Conservation (phyloP, 2,113 vertebrate genomes). For the Rhinolophus sinicus region DNA sequence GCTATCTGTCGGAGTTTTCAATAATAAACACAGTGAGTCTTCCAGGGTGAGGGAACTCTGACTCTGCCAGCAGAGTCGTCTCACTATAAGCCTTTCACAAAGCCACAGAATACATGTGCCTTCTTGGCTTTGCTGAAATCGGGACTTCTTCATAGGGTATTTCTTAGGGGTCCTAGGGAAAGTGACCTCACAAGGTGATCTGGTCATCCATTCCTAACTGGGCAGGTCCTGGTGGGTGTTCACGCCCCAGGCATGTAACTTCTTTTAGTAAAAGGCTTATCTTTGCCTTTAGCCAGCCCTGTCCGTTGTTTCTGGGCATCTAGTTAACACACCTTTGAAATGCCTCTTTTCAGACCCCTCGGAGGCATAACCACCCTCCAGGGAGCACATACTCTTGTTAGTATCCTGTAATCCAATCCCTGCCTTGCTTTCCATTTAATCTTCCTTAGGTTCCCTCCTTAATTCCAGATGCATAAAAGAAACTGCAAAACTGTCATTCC, state of each 20-base stretch:
- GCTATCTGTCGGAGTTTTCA: slow-evolving; percentile 92
- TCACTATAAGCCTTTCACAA: not conserved
- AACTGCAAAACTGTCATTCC: not conserved
- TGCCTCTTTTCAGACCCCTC: no score
- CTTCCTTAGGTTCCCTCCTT: not conserved
- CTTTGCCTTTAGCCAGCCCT: not conserved
- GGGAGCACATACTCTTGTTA: no score
- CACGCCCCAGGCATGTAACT: not conserved
- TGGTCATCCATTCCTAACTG: not conserved
- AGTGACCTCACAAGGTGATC: not conserved
- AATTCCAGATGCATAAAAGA: no score
- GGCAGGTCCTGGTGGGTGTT: not conserved
- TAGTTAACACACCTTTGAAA: no score
- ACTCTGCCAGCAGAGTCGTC: not conserved
- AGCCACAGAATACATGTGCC: not conserved
- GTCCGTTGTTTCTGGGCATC: no score
- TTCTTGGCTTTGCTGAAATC: not conserved
- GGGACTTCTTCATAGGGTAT: not conserved
- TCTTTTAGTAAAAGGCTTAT: not conserved
- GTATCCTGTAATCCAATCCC: not conserved
- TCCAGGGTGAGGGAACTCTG: fast-evolving
- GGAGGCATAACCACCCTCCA: no score
- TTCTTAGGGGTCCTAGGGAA: not conserved
- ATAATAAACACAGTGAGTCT: slow-evolving; percentile 94
- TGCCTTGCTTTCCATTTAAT: not conserved